These are phyloP conservation scores for Xanthorhoe designata DNA, from an alignment of 2,888 invertebrate genomes.

Conservation along the genomic window DNA sequence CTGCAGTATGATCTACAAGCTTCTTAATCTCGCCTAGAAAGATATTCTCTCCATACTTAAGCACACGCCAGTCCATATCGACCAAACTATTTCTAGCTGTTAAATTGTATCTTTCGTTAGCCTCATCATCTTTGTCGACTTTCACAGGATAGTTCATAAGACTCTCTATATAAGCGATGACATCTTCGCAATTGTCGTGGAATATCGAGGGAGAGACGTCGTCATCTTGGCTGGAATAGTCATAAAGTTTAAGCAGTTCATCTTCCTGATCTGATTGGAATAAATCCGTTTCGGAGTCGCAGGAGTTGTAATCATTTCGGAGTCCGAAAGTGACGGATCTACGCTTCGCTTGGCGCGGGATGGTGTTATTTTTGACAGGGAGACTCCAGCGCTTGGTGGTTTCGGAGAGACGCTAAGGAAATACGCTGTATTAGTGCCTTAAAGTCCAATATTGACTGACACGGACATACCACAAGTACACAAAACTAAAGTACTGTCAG, in stretches of 20 bases:
- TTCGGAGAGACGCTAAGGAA: slow-evolving; percentile 75
- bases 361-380: slow-evolving; percentile 68
- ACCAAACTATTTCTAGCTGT: slow-evolving; percentile 73
- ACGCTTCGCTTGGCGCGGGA: slow-evolving; percentile 63
- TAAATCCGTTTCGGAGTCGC: slow-evolving; percentile 90
- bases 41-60: slow-evolving; percentile 81
- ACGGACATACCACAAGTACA: slow-evolving; percentile 40
- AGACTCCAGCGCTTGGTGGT: slow-evolving; percentile 80
- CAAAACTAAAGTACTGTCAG: slow-evolving; percentile 19
- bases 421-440: slow-evolving; percentile 51
- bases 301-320: slow-evolving; percentile 68
- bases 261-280: slow-evolving; percentile 93
- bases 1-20: slow-evolving; percentile 68
- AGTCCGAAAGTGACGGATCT: slow-evolving; percentile 59
- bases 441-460: slow-evolving; percentile 71
- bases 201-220: slow-evolving; percentile 81
- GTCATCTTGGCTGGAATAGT: slow-evolving; percentile 88
- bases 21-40: slow-evolving; percentile 77
- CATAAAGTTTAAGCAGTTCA: slow-evolving; percentile 90
- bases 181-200: slow-evolving; percentile 78
- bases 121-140: slow-evolving; percentile 60
- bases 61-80: slow-evolving; percentile 80
- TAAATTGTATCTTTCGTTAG: slow-evolving; percentile 72
- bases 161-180: slow-evolving; percentile 73
- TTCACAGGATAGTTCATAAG: slow-evolving; percentile 60